A percentile compares a stretch with the other conserved stretches of the same genome.
These are phyloP conservation scores for Ceratina japonica DNA, from an alignment of 1,140 invertebrate species.

Conservation along the genomic window DNA sequence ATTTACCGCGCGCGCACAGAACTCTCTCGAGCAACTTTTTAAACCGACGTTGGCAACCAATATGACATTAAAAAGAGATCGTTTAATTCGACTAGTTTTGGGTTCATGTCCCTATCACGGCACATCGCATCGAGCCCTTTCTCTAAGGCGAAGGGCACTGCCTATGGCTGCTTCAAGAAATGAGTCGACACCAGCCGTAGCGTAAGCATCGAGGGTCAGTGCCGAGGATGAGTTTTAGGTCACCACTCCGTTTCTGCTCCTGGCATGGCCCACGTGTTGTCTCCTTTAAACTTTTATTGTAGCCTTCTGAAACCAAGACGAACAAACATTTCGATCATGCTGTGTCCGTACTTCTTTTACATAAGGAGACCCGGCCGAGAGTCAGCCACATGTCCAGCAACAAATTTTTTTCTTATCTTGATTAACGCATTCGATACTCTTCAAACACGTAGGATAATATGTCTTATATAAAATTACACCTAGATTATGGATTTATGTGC, in stretches of 20 bases:
- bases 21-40: slow-evolving; percentile 30
- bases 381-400: not conserved
- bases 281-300: slow-evolving; percentile 39
- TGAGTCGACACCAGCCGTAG: slow-evolving; percentile 92
- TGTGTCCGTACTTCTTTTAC: not conserved
- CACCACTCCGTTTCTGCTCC: slow-evolving; percentile 70
- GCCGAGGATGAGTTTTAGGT: slow-evolving; percentile 69
- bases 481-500: too few species aligned
- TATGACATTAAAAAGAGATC: slow-evolving; percentile 49
- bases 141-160: slow-evolving; percentile 75
- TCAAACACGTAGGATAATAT: too few species aligned
- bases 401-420: not conserved
- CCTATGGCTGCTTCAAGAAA: slow-evolving; percentile 92
- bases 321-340: not conserved
- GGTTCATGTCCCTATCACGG: slow-evolving; percentile 88
- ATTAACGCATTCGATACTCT: too few species aligned
- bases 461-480: too few species aligned
- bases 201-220: slow-evolving; percentile 85
- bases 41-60: slow-evolving; percentile 19
- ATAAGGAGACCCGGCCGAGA: not conserved
- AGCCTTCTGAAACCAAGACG: slow-evolving; percentile 41
- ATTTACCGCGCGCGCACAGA: slow-evolving; percentile 23
- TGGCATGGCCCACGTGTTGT: slow-evolving; percentile 65
- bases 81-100: slow-evolving; percentile 71
- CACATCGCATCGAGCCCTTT: slow-evolving; percentile 81